Conservation (phyloP, 2,113 vertebrate genomes). For the Psammodynastes pulverulentus region DNA sequence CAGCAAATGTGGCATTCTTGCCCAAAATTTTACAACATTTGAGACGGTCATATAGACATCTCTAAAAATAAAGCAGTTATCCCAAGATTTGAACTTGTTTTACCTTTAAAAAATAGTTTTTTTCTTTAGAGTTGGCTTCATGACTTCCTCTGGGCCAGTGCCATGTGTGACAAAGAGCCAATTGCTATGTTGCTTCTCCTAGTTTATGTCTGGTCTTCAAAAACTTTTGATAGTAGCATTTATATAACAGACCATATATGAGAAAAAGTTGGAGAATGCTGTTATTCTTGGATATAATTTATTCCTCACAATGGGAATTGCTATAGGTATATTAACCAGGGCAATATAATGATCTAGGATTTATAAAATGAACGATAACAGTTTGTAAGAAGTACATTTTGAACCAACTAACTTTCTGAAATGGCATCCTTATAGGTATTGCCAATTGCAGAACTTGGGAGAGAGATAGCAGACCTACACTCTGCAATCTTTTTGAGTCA, state of each 20-base stretch:
- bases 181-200: neutral
- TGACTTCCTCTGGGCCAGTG: neutral
- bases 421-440: conserved; percentile 16
- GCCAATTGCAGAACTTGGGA: neutral
- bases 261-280: neutral
- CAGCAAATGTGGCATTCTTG: neutral
- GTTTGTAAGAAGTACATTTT: conserved; percentile 16
- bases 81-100: neutral
- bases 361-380: conserved; percentile 28
- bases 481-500: conserved; percentile 1
- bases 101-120: neutral
- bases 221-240: neutral
- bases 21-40: neutral
- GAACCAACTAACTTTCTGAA: neutral
- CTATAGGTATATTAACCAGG: conserved; percentile 39
- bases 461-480: neutral
- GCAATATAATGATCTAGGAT: conserved; percentile 18
- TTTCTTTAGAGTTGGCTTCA: neutral
- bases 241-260: neutral
- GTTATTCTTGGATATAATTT: conserved; percentile 8
- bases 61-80: neutral
- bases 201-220: neutral
- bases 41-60: neutral
- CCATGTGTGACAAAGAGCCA: neutral
- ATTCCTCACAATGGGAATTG: neutral